Evolutionary conservation across 2,797 vertebrate genomes (phyloP).

Genomic region (Heliangelus exortis): DNA sequence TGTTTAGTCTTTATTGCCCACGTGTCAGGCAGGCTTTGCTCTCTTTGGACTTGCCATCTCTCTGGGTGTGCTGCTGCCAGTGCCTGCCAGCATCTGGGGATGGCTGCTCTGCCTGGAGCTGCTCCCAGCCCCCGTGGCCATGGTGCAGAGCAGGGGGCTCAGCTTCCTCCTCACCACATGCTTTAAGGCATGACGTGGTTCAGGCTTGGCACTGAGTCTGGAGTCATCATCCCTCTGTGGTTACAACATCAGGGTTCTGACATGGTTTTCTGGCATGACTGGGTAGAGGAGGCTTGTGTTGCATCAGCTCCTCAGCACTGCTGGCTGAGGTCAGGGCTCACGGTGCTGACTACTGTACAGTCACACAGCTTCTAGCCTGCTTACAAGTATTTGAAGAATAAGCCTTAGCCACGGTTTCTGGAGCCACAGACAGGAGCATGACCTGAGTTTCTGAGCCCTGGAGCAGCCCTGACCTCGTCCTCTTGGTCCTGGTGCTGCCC

Average conservation of each 20-base stretch:
- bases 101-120: neutral
- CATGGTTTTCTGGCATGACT: rapidly evolving
- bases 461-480: neutral
- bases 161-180: rapidly evolving
- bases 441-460: neutral
- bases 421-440: neutral
- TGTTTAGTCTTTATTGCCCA: neutral
- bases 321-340: neutral
- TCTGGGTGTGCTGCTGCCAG: neutral
- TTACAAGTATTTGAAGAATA: neutral
- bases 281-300: rapidly evolving
- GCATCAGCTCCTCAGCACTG: neutral
- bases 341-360: neutral
- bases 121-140: rapidly evolving
- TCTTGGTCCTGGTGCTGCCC: rapidly evolving
- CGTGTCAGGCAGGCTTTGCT: neutral
- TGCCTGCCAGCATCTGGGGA: neutral
- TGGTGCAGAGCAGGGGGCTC: neutral
- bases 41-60: neutral
- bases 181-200: neutral
- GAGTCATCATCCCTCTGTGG: neutral
- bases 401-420: neutral
- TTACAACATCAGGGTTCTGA: neutral
- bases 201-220: neutral
- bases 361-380: neutral